Evolutionary conservation across 2,888 invertebrate genomes (phyloP).

Genomic region (Eristalis tenax): DNA sequence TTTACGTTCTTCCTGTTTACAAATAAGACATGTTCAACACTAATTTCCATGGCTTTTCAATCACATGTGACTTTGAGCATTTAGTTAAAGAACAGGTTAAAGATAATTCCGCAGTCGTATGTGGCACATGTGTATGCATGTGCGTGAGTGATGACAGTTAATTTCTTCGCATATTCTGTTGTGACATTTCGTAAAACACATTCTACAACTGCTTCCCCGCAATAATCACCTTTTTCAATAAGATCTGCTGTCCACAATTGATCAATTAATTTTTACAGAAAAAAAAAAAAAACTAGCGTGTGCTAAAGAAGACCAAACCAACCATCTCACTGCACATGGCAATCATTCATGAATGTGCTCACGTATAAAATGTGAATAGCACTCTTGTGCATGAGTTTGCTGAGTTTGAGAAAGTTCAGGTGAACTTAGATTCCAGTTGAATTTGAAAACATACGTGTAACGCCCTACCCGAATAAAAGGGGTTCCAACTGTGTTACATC

Average conservation of each 20-base stretch:
- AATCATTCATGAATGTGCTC: background rate
- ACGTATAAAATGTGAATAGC: background rate
- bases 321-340: too few relatives aligned
- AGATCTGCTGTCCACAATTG: too few relatives aligned
- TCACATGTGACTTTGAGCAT: background rate
- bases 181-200: background rate
- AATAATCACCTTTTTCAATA: too few relatives aligned
- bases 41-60: conserved; percentile 15
- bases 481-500: conserved; percentile 15
- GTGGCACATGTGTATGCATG: background rate
- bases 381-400: background rate
- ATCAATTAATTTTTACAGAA: too few relatives aligned
- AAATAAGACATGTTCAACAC: conserved; percentile 8
- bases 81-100: background rate
- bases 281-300: too few relatives aligned
- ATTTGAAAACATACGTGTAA: conserved; percentile 8
- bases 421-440: conserved; percentile 8
- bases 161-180: background rate
- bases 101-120: background rate
- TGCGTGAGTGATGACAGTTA: background rate
- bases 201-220: too few relatives aligned
- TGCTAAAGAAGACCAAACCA: too few relatives aligned
- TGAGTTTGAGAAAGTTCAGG: conserved; percentile 23
- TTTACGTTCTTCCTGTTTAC: conserved; percentile 30
- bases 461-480: background rate